phyloP scores from a whole-genome alignment of 92 coral and sea anemone species.

The Scolanthus callimorphus region DNA sequence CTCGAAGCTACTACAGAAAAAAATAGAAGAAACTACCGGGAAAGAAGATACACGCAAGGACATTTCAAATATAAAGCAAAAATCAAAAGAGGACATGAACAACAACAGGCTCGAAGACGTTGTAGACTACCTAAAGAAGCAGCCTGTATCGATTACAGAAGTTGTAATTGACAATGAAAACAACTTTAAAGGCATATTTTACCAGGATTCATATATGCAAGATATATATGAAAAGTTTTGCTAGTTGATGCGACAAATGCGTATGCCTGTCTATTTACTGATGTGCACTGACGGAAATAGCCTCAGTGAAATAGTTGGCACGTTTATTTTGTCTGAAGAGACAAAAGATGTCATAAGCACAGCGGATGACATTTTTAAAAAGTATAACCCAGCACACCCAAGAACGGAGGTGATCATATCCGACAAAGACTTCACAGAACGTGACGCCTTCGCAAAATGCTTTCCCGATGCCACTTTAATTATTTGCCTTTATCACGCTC shows the following conservation, averaged over 20 bases:
- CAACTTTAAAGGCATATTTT: constrained; percentile 35
- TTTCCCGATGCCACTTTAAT: constrained; percentile 20
- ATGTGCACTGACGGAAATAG: constrained; percentile 45
- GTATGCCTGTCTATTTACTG: constrained; percentile 47
- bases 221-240: constrained; percentile 16
- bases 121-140: constrained; percentile 9
- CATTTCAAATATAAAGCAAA: constrained; percentile 42
- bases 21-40: constrained; percentile 33
- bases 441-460: constrained; percentile 22
- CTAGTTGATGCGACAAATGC: constrained; percentile 42
- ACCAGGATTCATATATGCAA: constrained; percentile 38
- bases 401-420: constrained; percentile 34
- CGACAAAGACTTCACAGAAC: constrained; percentile 25
- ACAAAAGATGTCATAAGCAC: constrained; percentile 27
- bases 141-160: constrained; percentile 15
- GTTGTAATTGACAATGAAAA: constrained; percentile 32
- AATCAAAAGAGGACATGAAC: constrained; percentile 12
- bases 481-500: constrained; percentile 51
- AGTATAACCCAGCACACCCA: constrained; percentile 30
- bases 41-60: constrained; percentile 38
- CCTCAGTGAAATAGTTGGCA: too few species aligned
- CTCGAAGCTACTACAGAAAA: constrained; percentile 32
- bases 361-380: constrained; percentile 32
- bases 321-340: constrained; percentile 49
- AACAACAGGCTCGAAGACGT: constrained; percentile 34